phyloP scores from a whole-genome alignment of 2,888 invertebrate genomes.

The Clunio marinus region DNA sequence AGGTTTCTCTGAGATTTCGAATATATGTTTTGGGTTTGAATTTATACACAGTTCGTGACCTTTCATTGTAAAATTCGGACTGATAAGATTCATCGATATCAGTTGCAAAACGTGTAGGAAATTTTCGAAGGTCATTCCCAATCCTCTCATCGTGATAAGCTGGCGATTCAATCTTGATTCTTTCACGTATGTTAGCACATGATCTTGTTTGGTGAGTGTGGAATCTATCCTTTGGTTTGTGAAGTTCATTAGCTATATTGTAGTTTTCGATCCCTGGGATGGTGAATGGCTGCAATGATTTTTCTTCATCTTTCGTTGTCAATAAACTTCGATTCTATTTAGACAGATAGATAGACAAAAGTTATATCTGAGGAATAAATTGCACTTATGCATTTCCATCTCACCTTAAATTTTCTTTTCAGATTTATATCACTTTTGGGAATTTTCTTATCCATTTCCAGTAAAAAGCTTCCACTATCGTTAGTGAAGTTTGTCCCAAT shows the following conservation, averaged over 20 bases:
- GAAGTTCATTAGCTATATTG: conserved; percentile 43
- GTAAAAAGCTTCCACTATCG: conserved; percentile 49
- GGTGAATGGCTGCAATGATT: background rate
- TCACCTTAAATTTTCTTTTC: conserved; percentile 24
- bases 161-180: conserved; percentile 46
- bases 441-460: conserved; percentile 47
- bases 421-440: conserved; percentile 42
- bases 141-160: conserved; percentile 44
- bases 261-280: background rate
- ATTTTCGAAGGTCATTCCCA: conserved; percentile 44
- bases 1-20: conserved; percentile 45
- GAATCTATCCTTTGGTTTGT: conserved; percentile 46
- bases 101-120: conserved; percentile 45
- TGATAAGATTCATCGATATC: conserved; percentile 50
- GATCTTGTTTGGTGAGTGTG: conserved; percentile 48
- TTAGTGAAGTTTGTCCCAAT: conserved; percentile 48
- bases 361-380: too few species aligned
- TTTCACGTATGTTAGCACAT: conserved; percentile 46
- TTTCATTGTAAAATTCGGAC: conserved; percentile 45
- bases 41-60: conserved; percentile 44
- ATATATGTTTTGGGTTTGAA: conserved; percentile 47
- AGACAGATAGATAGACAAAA: too few species aligned
- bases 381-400: background rate
- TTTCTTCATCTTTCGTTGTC: background rate
- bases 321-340: conserved; percentile 21